These are phyloP conservation scores for Eulithis prunata DNA, from an alignment of 2,888 invertebrate species.

Conservation along the genomic window DNA sequence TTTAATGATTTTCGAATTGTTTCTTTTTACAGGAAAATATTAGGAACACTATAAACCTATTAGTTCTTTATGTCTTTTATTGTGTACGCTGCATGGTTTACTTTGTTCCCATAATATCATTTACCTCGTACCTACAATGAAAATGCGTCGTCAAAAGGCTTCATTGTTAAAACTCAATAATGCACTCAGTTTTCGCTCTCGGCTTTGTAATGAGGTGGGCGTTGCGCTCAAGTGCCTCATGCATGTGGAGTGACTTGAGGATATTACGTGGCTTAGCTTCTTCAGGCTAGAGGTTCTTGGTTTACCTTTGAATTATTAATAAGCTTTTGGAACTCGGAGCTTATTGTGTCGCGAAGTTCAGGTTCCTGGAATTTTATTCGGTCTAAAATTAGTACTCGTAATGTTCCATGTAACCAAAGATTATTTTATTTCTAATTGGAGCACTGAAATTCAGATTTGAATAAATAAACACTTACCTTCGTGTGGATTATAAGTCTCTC, in stretches of 20 bases:
- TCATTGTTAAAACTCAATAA: neutral
- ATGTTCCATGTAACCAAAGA: no score
- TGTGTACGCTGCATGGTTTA: no score
- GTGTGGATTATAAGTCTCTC: conserved; percentile 3
- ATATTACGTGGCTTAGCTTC: conserved; percentile 8
- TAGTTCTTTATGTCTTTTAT: no score
- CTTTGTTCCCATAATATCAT: no score
- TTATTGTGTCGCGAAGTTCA: neutral
- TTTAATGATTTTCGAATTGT: no score
- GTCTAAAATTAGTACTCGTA: no score
- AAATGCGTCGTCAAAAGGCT: neutral
- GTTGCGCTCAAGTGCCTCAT: conserved; percentile 4
- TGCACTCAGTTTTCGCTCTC: neutral
- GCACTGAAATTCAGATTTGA: conserved; percentile 8
- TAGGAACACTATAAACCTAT: no score
- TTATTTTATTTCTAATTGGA: no score
- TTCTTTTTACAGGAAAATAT: no score
- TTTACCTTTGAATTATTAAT: conserved; percentile 1
- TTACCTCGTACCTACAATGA: no score
- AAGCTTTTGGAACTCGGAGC: neutral
- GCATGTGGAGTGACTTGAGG: conserved; percentile 16
- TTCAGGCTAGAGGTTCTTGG: neutral
- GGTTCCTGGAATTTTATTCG: no score
- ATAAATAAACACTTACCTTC: conserved; percentile 11
- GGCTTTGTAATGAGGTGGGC: conserved; percentile 9